A percentile compares a stretch with the other conserved stretches of the same genome.
These are phyloP conservation scores for Philypnodon macrostomus DNA, from an alignment of 2,797 vertebrate genomes.

Conservation along the genomic window DNA sequence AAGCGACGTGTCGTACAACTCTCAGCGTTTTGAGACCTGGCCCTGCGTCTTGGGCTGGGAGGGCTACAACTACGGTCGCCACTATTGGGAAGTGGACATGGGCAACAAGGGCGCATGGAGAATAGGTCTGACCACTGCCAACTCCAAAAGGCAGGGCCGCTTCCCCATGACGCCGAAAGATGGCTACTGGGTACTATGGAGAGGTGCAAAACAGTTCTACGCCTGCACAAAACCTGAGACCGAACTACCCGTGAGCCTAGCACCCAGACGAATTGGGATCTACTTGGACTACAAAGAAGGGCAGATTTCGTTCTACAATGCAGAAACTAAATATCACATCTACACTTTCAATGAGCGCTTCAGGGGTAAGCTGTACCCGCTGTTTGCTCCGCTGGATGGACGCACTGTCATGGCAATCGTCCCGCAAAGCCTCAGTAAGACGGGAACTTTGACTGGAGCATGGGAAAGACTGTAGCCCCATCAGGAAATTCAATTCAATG, in stretches of 20 bases:
- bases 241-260: slow-evolving; percentile 46
- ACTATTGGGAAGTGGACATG: slow-evolving; percentile 78
- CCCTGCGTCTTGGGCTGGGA: slow-evolving; percentile 72
- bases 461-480: not conserved
- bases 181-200: slow-evolving; percentile 76
- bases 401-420: slow-evolving; percentile 64
- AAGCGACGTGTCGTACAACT: slow-evolving; percentile 33
- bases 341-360: slow-evolving; percentile 74
- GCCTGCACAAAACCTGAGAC: slow-evolving; percentile 70
- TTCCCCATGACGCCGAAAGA: slow-evolving; percentile 63
- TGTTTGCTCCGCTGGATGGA: slow-evolving; percentile 75
- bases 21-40: slow-evolving; percentile 70
- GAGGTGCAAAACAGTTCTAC: slow-evolving; percentile 68
- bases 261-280: slow-evolving; percentile 67
- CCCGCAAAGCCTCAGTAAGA: slow-evolving; percentile 9
- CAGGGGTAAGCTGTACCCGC: slow-evolving; percentile 72
- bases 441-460: not conserved
- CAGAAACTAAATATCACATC: slow-evolving; percentile 74
- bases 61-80: slow-evolving; percentile 67
- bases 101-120: slow-evolving; percentile 71
- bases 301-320: slow-evolving; percentile 81
- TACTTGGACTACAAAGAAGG: slow-evolving; percentile 79
- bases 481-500: not conserved
- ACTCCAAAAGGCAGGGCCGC: slow-evolving; percentile 60
- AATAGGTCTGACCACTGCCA: slow-evolving; percentile 57